phyloP scores from a whole-genome alignment of 2,888 invertebrate genomes.

The Drosophila histrio region DNA sequence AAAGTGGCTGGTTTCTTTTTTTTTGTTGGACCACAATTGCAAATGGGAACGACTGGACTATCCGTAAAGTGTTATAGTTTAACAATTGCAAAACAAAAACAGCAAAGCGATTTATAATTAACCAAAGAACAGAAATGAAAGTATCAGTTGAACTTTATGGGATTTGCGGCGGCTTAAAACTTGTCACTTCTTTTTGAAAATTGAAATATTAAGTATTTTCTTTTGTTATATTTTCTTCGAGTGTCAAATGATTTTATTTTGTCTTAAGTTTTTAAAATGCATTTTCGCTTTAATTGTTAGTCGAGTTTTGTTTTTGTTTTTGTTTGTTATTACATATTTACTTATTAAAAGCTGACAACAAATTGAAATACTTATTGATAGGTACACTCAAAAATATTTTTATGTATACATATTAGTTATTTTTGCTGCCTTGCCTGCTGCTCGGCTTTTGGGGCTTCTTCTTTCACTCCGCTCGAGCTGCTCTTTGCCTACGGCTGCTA shows the following conservation, averaged over 20 bases:
- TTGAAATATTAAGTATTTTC: conserved; percentile 15
- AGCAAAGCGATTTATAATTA: conserved; percentile 45
- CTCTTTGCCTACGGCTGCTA: conserved; percentile 12
- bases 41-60: conserved; percentile 9
- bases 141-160: neutral
- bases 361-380: conserved; percentile 74
- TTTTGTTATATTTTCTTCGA: conserved; percentile 23
- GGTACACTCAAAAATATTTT: conserved; percentile 72
- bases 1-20: conserved; percentile 33
- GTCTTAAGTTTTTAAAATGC: conserved; percentile 59
- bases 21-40: conserved; percentile 37
- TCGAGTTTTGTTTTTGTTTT: conserved; percentile 31
- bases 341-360: conserved; percentile 77
- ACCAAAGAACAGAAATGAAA: neutral
- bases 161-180: conserved; percentile 25
- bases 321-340: conserved; percentile 56
- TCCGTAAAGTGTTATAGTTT: conserved; percentile 60
- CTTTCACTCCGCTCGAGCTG: conserved; percentile 2
- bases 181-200: conserved; percentile 12
- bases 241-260: conserved; percentile 34
- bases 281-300: conserved; percentile 48
- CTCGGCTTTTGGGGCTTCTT: neutral
- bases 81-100: conserved; percentile 73
- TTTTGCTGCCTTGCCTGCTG: conserved; percentile 3
- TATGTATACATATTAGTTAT: conserved; percentile 24